Conservation (phyloP, 2,888 invertebrate genomes). For the Alitta virens region DNA sequence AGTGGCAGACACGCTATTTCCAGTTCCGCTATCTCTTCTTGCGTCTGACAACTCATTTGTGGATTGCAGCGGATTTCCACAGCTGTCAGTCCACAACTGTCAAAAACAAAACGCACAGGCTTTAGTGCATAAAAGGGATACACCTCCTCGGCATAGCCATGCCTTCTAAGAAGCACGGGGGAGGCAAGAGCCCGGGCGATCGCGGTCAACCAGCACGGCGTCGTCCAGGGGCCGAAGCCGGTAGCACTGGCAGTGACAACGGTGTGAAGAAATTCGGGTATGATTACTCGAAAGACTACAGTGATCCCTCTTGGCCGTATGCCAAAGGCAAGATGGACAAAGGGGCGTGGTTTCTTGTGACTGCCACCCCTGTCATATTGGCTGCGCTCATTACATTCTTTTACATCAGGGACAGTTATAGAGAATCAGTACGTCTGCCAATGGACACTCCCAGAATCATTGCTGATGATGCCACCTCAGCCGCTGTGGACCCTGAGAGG, state of each 20-base stretch:
- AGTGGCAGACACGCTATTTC: no score
- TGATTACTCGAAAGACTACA: constrained; percentile 24
- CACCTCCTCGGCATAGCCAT: background rate
- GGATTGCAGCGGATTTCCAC: no score
- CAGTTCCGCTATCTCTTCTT: no score
- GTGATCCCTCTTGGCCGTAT: constrained; percentile 23
- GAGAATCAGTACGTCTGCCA: constrained; percentile 25
- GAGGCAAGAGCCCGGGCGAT: constrained; percentile 32
- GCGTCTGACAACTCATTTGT: no score
- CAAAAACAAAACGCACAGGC: no score
- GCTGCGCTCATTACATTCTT: constrained; percentile 18
- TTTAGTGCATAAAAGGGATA: no score
- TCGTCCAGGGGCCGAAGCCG: background rate
- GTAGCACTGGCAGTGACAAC: background rate
- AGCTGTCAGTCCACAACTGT: no score
- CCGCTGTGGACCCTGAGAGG: constrained; percentile 17
- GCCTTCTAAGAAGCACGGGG: constrained; percentile 1
- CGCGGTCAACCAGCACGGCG: background rate
- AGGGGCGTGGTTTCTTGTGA: constrained; percentile 15
- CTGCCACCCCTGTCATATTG: constrained; percentile 17
- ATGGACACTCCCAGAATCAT: constrained; percentile 25
- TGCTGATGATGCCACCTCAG: constrained; percentile 14
- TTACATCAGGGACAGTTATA: constrained; percentile 4
- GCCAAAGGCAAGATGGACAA: constrained; percentile 22
- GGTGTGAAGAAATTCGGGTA: constrained; percentile 11